Conservation (phyloP, 2,888 invertebrate genomes). For the Liodrosophila aerea region DNA sequence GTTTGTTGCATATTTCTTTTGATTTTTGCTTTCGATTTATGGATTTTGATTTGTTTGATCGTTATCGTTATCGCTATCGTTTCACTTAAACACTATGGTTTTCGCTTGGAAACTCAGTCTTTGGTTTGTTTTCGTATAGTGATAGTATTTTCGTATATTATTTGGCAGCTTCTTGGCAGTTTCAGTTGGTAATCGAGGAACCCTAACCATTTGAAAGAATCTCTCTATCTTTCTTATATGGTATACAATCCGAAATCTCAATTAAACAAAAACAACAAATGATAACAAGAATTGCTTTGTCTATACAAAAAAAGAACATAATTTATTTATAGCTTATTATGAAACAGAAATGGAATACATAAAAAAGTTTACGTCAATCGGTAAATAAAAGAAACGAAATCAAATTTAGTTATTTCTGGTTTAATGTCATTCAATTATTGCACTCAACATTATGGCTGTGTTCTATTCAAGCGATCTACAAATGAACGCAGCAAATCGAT, state of each 20-base stretch:
- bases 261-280: not conserved
- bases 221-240: conserved; percentile 12
- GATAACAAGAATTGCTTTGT: too few species aligned
- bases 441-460: not conserved
- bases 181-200: conserved; percentile 34
- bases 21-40: conserved; percentile 55
- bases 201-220: conserved; percentile 30
- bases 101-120: conserved; percentile 51
- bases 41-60: conserved; percentile 44
- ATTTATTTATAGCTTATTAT: too few species aligned
- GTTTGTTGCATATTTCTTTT: conserved; percentile 23
- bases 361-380: conserved; percentile 8
- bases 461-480: conserved; percentile 31
- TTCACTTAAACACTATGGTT: not conserved
- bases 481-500: conserved; percentile 24
- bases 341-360: conserved; percentile 2
- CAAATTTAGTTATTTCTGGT: not conserved
- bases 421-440: conserved; percentile 8
- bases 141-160: conserved; percentile 4
- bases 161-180: conserved; percentile 51
- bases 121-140: conserved; percentile 24
- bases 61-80: conserved; percentile 3
- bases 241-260: not conserved
- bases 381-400: conserved; percentile 2
- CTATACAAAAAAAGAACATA: not conserved